phyloP scores from a whole-genome alignment of 2,797 vertebrate genomes.

The Anniella stebbinsi region DNA sequence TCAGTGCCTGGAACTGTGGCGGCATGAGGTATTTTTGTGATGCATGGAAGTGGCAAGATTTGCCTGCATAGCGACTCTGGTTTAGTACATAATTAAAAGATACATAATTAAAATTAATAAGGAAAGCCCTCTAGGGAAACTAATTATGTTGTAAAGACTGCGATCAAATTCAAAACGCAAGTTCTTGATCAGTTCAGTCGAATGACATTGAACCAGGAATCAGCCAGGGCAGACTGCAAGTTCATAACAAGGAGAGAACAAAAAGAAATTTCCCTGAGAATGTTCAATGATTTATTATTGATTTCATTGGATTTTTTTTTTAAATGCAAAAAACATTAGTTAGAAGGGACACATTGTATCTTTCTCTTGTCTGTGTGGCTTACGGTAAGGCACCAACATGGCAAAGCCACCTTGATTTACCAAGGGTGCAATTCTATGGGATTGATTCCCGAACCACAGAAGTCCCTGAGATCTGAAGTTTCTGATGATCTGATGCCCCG shows the following conservation, averaged over 20 bases:
- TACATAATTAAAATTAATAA: constrained; percentile 66
- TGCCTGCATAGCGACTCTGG: constrained; percentile 49
- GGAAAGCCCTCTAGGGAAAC: constrained; percentile 61
- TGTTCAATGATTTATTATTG: not conserved
- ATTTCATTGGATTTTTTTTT: not conserved
- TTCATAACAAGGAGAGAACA: constrained; percentile 36
- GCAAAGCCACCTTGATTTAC: not conserved
- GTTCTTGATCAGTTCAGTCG: constrained; percentile 53
- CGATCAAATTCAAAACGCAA: constrained; percentile 53
- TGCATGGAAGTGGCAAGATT: constrained; percentile 56
- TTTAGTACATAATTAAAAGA: constrained; percentile 60
- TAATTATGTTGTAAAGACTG: constrained; percentile 57
- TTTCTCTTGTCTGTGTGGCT: not conserved
- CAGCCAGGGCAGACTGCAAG: not conserved
- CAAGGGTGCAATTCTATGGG: not conserved
- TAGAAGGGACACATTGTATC: not conserved
- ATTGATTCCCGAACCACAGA: not conserved
- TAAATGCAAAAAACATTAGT: not conserved
- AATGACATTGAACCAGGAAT: constrained; percentile 37
- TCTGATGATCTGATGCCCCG: too few species aligned
- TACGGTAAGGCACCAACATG: not conserved
- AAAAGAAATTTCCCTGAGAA: constrained; percentile 35
- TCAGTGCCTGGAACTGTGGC: constrained; percentile 21
- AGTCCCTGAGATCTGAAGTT: too few species aligned
- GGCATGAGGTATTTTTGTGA: constrained; percentile 31